A percentile compares a stretch with the other conserved stretches of the same genome.
Evolutionary conservation across 1,140 invertebrate genomes (phyloP).

Genomic region (Drosophila azteca): DNA sequence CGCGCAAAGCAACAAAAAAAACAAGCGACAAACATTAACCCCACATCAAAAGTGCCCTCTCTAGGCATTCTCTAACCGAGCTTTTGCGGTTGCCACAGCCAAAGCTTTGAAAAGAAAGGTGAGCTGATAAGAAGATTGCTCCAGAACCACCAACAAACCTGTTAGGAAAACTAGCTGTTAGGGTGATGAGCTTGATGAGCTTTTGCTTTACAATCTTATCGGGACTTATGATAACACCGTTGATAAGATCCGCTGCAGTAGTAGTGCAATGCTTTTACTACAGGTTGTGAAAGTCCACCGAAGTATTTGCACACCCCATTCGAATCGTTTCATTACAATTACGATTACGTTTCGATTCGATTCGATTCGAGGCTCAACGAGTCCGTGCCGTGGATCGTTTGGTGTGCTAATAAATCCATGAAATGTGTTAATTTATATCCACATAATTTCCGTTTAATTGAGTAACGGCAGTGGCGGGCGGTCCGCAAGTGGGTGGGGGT

Average conservation of each 20-base stretch:
- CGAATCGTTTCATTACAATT: conserved; percentile 7
- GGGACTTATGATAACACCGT: background rate
- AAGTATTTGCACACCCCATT: conserved; percentile 2
- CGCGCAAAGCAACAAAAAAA: conserved; percentile 8
- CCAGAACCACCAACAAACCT: too few relatives aligned
- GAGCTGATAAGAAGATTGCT: too few relatives aligned
- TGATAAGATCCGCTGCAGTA: background rate
- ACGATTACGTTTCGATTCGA: conserved; percentile 2
- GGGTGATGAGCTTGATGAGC: too few relatives aligned
- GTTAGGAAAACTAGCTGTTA: conserved; percentile 2
- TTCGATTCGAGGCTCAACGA: background rate
- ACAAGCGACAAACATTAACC: conserved; percentile 52
- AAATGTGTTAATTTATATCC: conserved; percentile 18
- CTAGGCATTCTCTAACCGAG: conserved; percentile 18
- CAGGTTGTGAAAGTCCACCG: conserved; percentile 3
- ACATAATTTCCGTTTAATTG: conserved; percentile 43
- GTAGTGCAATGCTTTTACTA: background rate
- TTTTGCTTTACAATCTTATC: conserved; percentile 9
- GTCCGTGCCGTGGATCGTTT: too few relatives aligned
- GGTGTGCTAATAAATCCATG: conserved; percentile 19
- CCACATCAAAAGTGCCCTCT: conserved; percentile 35
- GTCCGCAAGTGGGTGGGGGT: background rate
- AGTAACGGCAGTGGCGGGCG: background rate
- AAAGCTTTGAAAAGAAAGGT: too few relatives aligned
- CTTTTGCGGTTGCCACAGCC: conserved; percentile 7